A percentile compares a stretch with the other conserved stretches of the same genome.
Evolutionary conservation across 1,140 invertebrate genomes (phyloP).

Genomic region (Alviniconcha marisindica): DNA sequence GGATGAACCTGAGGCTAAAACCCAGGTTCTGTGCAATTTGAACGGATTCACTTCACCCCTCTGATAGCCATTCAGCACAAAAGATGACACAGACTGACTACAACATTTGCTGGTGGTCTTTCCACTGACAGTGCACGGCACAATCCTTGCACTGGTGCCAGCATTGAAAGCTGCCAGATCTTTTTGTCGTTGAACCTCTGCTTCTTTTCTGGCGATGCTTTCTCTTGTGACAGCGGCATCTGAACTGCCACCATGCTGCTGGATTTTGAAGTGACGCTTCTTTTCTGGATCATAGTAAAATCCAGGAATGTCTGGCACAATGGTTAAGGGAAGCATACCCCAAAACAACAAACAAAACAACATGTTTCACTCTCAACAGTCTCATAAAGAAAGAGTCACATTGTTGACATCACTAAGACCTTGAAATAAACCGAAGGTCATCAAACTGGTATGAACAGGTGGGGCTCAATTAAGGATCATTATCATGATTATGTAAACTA

Average conservation of each 20-base stretch:
- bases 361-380: no score
- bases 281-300: constrained; percentile 67
- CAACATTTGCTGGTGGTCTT: neutral
- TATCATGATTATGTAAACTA: no score
- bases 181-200: constrained; percentile 55
- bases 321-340: neutral
- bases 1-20: neutral
- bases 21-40: neutral
- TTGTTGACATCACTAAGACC: neutral
- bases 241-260: constrained; percentile 45
- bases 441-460: neutral
- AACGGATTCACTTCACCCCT: neutral
- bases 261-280: constrained; percentile 65
- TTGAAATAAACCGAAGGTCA: neutral
- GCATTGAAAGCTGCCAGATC: constrained; percentile 38
- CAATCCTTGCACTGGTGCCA: neutral
- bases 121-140: neutral
- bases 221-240: constrained; percentile 55
- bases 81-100: neutral
- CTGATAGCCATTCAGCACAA: constrained; percentile 12
- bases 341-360: neutral
- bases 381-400: no score
- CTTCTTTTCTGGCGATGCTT: constrained; percentile 50
- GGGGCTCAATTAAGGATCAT: no score
- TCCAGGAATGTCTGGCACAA: constrained; percentile 61